Evolutionary conservation across 2,113 vertebrate species (phyloP).

Genomic region (Eurystomus gularis): DNA sequence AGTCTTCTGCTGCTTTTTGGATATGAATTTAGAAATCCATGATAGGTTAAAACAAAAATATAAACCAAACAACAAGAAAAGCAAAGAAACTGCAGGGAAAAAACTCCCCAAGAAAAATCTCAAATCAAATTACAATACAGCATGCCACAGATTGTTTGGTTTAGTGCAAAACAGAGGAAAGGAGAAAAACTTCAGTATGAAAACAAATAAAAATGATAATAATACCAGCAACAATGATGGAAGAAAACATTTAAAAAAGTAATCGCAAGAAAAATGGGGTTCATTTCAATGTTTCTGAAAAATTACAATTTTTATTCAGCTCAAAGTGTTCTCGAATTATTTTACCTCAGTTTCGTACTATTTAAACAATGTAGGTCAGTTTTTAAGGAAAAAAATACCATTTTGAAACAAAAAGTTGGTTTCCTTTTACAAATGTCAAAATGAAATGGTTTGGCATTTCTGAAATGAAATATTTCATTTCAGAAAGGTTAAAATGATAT

Average conservation of each 20-base stretch:
- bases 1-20: neutral
- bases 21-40: neutral
- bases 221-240: neutral
- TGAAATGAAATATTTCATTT: conserved; percentile 56
- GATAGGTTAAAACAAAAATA: neutral
- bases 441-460: conserved; percentile 60
- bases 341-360: neutral
- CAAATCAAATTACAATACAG: neutral
- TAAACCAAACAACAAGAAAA: neutral
- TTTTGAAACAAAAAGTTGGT: conserved; percentile 62
- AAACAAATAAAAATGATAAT: neutral
- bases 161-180: neutral
- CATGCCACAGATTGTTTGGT: neutral
- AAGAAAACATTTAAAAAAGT: neutral
- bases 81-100: neutral
- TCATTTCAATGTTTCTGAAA: neutral
- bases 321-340: neutral
- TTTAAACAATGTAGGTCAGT: conserved; percentile 5
- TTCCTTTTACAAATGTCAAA: conserved; percentile 62
- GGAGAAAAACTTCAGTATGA: neutral
- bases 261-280: neutral
- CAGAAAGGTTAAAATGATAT: conserved; percentile 59
- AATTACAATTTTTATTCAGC: neutral
- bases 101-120: neutral
- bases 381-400: conserved; percentile 32